phyloP scores from a whole-genome alignment of 2,113 vertebrate genomes.

The Scopus umbretta region DNA sequence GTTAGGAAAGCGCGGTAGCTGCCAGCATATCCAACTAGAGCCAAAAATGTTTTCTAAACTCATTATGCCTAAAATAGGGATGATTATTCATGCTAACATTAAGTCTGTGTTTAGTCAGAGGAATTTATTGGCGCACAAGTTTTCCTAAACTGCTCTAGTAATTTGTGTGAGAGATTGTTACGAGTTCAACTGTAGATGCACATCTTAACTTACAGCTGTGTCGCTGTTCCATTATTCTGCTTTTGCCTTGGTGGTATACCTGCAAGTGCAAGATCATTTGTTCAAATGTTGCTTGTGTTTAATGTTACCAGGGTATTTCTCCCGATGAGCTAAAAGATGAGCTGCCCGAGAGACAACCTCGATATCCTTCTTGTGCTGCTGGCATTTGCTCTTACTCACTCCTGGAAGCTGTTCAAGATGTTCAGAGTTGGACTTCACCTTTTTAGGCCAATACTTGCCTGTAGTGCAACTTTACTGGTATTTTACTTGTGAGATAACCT shows the following conservation, averaged over 20 bases:
- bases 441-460: conserved; percentile 18
- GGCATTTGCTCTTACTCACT: neutral
- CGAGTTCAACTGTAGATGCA: neutral
- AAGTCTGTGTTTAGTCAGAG: neutral
- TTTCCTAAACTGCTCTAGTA: neutral
- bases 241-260: neutral
- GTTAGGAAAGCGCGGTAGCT: neutral
- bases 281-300: conserved; percentile 17
- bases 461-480: neutral
- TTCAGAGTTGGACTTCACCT: neutral
- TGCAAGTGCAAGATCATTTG: neutral
- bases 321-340: conserved; percentile 81
- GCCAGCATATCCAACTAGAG: neutral
- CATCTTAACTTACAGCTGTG: neutral
- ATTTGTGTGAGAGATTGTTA: neutral
- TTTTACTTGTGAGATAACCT: neutral
- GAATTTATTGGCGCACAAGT: neutral
- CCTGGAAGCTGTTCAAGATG: conserved; percentile 1
- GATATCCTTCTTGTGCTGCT: conserved; percentile 78
- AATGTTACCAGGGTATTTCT: conserved; percentile 73
- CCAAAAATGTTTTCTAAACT: conserved; percentile 6
- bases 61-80: conserved; percentile 17
- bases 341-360: conserved; percentile 79
- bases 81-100: conserved; percentile 1
- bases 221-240: neutral